Evolutionary conservation across 2,797 vertebrate species (phyloP).

Genomic region (Mallotus villosus): DNA sequence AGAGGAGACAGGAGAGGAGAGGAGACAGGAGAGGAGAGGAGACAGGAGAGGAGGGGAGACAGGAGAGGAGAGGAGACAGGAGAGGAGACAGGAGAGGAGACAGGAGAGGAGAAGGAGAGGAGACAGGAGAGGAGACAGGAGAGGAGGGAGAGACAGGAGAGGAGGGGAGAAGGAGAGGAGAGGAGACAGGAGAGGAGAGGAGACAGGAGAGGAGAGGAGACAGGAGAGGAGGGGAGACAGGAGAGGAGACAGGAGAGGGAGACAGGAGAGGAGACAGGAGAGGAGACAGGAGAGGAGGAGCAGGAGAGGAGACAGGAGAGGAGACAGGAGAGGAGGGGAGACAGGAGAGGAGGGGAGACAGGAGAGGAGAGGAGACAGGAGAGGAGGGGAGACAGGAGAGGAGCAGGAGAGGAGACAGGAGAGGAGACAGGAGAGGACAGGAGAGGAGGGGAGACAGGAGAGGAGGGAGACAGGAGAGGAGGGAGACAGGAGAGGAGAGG

Average conservation of each 20-base stretch:
- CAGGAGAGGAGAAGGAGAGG: neutral
- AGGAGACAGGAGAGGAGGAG: too few relatives aligned
- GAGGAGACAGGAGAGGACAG: too few relatives aligned
- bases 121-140: too few relatives aligned
- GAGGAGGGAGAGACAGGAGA: neutral
- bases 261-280: too few relatives aligned
- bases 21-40: too few relatives aligned
- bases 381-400: too few relatives aligned
- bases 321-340: neutral
- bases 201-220: neutral
- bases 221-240: too few relatives aligned
- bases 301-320: too few relatives aligned
- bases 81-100: neutral
- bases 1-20: neutral
- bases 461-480: neutral
- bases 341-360: neutral
- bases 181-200: neutral
- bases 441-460: too few relatives aligned
- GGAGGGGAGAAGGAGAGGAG: neutral
- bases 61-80: too few relatives aligned
- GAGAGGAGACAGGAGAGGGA: conserved; percentile 14
- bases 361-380: too few relatives aligned
- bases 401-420: too few relatives aligned
- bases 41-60: neutral
- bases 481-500: neutral